Base-by-base conservation (phyloP, 2,797 vertebrate genomes). In the Orestias chungarensis region DNA sequence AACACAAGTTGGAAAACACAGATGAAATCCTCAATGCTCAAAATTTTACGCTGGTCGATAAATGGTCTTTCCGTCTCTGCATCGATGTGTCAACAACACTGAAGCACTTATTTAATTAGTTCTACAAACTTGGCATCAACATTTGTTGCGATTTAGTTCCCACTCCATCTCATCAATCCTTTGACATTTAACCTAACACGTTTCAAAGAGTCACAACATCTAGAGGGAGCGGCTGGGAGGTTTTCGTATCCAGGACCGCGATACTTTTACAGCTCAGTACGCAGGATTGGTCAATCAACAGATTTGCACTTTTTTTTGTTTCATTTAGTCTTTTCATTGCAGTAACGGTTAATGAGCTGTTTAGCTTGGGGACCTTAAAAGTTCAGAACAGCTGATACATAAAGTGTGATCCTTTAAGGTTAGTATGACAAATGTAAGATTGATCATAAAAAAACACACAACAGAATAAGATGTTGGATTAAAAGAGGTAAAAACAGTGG, bases 321-420 rank as follows among this genome's bases (percentile, higher is more conserved):
- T 29, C 47, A 23, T 4, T 40, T 40, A 10, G 11, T 62, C 23
- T 1, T n/a, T 1, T 70, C 29, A 11, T 44, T 31, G 3, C 38
- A 40, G 4, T 66, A 78, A 49, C n/a, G 15, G 57, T 40, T 4
- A 0, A 35, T 0, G 29, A 71, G 35, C 50, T 66, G 55, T 46
- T 10, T 0, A 3, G 4, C 29, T 66, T 29, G 23, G 57, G 59
- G 47, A 52, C 47, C 64, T 62, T 9, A 68, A n/a, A 68, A 40
- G 80, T 82, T 71, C 76, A 76, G n/a, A 83, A 71, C 83, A 83
- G 78, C 76, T 86, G 81, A 80, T 73, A 4, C n/a, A 46, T 47
- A 27, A 42, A 1, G 1, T 62, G 38, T 55, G 61, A 38, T 27
- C 44, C 68, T 62, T 50, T 27, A 10, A 15, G 38, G 38, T 64